Percentiles rank a stretch among this genome's conserved stretches.
Conservation (phyloP, 1,140 invertebrate species). For the Drosophila subpulchrella region DNA sequence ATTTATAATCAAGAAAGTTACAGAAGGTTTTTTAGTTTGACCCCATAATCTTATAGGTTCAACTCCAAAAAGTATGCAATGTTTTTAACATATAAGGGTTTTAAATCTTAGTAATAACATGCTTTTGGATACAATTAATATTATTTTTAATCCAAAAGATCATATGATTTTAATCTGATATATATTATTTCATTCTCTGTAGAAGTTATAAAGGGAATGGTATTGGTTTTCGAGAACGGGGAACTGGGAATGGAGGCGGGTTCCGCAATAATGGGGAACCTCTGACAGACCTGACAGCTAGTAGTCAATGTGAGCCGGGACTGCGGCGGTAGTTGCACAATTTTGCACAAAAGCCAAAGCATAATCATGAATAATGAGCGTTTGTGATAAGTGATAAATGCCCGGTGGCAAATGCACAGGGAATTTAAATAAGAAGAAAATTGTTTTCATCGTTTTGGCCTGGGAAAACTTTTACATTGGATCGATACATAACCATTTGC, state of each 20-base stretch:
- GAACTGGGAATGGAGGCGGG: conserved; percentile 21
- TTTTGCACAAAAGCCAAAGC: conserved; percentile 83
- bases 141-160: background rate
- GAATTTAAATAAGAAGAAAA: conserved; percentile 38
- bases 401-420: conserved; percentile 62
- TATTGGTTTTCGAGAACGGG: conserved; percentile 1
- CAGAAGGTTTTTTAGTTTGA: background rate
- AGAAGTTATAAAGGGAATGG: conserved; percentile 15
- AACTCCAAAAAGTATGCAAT: background rate
- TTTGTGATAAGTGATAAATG: conserved; percentile 78
- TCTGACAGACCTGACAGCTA: conserved; percentile 44
- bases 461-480: conserved; percentile 17
- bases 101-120: background rate
- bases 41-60: background rate
- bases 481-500: background rate
- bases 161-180: background rate
- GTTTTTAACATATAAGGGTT: no score
- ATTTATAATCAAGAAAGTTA: no score
- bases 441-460: conserved; percentile 13
- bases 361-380: conserved; percentile 84
- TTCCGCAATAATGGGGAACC: conserved; percentile 45
- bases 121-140: background rate
- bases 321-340: conserved; percentile 74
- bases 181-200: conserved; percentile 1
- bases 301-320: conserved; percentile 43